Base-by-base conservation (phyloP, 2,113 vertebrate species). In the Alosa alosa region DNA sequence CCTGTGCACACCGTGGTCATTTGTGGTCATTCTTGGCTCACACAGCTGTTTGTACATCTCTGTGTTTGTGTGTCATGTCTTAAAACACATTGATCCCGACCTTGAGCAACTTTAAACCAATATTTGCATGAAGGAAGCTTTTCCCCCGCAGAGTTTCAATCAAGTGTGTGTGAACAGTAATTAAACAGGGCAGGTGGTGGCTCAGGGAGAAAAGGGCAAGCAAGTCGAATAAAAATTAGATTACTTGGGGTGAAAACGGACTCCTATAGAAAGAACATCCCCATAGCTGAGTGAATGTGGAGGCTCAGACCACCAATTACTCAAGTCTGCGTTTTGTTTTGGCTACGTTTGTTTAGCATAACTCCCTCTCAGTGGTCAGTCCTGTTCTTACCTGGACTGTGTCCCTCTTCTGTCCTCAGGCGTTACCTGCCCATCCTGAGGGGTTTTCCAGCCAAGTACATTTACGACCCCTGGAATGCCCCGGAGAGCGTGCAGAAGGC, bases 391-490 rank as follows among this genome's bases (percentile, higher is more conserved):
- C 0, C 20, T 60, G 18, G 20, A 6, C 6, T 6, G 18, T 55
- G 52, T 17, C 52, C 52, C 52, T 22, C 55, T 60, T 60, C 4
- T 36, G 72, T 78, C 15, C 20, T 3, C 88, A 99, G 98, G 86
- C 97, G 97, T 81, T 99, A 99, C 91, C 95, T 99, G 92, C 98
- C 98, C 86, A 91, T 98, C 46, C 94, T 99, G 81, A 95, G 97
- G 94, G 98, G 97, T 20, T 99, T 98, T 90, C 98, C 98, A 89
- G 98, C 98, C 89, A 99, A 99, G 90, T 98, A 99, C 84, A 99
- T 99, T 87, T 99, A 99, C 55, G 98, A 99, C 89, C 98, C 98
- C 81, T 99, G 98, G 98, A 99, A 98, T 84, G 98, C 98, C 13
- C 98, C 98, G 0, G 98, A 99, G 86, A 94, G 91, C 0, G 93